Conservation (phyloP, 2,797 vertebrate genomes). For the Platalea minor region DNA sequence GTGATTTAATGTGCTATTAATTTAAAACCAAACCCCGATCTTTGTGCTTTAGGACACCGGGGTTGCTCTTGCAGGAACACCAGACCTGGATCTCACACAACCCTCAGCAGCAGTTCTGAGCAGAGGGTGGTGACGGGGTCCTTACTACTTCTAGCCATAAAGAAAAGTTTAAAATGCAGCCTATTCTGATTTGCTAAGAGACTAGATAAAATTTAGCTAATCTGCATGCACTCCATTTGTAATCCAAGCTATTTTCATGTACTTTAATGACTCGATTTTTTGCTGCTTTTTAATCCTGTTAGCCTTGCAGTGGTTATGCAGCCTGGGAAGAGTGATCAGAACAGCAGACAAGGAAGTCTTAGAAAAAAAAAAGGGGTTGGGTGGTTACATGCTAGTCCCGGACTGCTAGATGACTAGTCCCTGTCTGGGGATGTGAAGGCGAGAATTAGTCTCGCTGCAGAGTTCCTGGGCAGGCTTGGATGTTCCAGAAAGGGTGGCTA, state of each 20-base stretch:
- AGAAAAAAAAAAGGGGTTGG: neutral
- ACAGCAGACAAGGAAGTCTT: neutral
- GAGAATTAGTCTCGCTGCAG: neutral
- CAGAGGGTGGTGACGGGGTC: neutral
- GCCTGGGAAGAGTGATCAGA: neutral
- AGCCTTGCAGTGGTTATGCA: neutral
- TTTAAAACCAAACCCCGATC: neutral
- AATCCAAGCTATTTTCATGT: neutral
- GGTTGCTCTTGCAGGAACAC: neutral
- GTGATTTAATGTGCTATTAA: neutral
- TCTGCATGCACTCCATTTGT: neutral
- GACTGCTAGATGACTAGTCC: neutral
- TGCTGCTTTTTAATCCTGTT: slow-evolving; percentile 1
- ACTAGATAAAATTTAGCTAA: neutral
- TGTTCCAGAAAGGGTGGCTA: neutral
- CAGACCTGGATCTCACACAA: neutral
- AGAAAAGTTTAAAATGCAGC: neutral
- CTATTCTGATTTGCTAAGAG: neutral
- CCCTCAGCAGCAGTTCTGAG: neutral
- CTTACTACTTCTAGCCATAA: neutral
- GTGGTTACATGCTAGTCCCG: neutral
- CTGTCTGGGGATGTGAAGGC: neutral
- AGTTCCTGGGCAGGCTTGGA: neutral
- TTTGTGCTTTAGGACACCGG: neutral
- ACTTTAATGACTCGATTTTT: neutral